These are phyloP conservation scores for Drosophila prostipennis DNA, from an alignment of 2,888 invertebrate species.

Conservation along the genomic window DNA sequence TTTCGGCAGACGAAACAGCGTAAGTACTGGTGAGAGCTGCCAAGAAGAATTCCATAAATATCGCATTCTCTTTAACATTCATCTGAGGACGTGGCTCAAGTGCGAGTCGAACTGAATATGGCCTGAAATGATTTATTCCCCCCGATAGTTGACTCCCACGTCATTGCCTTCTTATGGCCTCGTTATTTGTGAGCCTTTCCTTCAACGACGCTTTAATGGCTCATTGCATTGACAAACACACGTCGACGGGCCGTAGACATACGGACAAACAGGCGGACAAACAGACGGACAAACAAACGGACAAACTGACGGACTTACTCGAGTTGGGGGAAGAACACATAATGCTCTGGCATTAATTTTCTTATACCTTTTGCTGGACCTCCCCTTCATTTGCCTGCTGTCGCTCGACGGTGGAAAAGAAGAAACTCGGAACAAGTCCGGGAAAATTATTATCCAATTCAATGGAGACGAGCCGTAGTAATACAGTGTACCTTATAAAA, in stretches of 20 bases:
- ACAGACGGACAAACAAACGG: slow-evolving; percentile 19
- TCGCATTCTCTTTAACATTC: slow-evolving; percentile 9
- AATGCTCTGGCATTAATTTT: slow-evolving; percentile 67
- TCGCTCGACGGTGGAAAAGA: slow-evolving; percentile 31
- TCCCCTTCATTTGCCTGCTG: slow-evolving; percentile 44
- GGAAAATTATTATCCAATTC: slow-evolving; percentile 5
- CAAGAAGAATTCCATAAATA: slow-evolving; percentile 5
- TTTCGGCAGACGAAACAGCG: slow-evolving; percentile 4
- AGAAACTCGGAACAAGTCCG: not conserved
- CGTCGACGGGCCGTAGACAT: slow-evolving; percentile 6
- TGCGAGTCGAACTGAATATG: slow-evolving; percentile 13
- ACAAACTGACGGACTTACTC: slow-evolving; percentile 9
- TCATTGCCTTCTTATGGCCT: slow-evolving; percentile 40
- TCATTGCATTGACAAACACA: slow-evolving; percentile 51
- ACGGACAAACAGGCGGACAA: slow-evolving; percentile 24
- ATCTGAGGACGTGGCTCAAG: not conserved
- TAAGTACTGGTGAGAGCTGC: slow-evolving; percentile 22
- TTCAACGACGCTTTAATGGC: slow-evolving; percentile 56
- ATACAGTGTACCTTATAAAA: not conserved
- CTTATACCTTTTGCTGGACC: slow-evolving; percentile 50
- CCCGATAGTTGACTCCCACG: slow-evolving; percentile 34
- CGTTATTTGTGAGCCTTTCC: slow-evolving; percentile 44
- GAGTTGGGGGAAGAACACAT: slow-evolving; percentile 30
- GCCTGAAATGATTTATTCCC: slow-evolving; percentile 39
- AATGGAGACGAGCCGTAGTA: not conserved